Base-by-base conservation (phyloP, 1,140 invertebrate species). In the Oncopodura yosiiana region DNA sequence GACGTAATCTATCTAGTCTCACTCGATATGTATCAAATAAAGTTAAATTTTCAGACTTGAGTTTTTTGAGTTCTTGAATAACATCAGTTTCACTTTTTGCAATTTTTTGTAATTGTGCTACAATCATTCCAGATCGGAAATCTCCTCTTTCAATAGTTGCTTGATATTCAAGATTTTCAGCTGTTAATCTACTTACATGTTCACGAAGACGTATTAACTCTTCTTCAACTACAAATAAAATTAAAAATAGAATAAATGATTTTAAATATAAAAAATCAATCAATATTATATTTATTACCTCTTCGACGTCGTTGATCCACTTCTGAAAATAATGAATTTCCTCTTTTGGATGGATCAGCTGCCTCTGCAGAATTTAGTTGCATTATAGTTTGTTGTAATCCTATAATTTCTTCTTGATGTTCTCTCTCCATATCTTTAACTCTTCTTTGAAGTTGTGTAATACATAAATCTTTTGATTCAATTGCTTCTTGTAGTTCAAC, bases 321-420 rank as follows among this genome's bases (percentile, higher is more conserved):
- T 49, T 61, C 59, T 19, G 49, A 56, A 45, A 61, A 61, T 4
- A 61, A 21, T 24, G 53, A 56, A 32, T 61, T 61, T 19, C 59
- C 59, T 29, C 59, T 32, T 37, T 51, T 52, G 26, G 16, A 42
- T 18, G 49, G 56, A 42, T 58, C 56, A 16, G 18, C 32, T 24
- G 32, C 9, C 18, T 52, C 32, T 1, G 14, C 26, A 18, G 43
- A 43, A 24, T 48, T 53, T 19, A 50, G 37, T 18, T 37, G 30
- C 16, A 52, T 12, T 29, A 53, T 44, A n/a, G 21, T 32, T 27
- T 52, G 48, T 16, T 56, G 53, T 5, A 56, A 30, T 29, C 23
- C 43, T 18, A 49, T 27, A 23, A 58, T 53, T 39, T 55, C 58
- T 26, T 60, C 58, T 30, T 53, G 37, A 24, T 45, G 39, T 21